Evolutionary conservation across 2,113 vertebrate genomes (phyloP).

Genomic region (Oncorhynchus gorbuscha): DNA sequence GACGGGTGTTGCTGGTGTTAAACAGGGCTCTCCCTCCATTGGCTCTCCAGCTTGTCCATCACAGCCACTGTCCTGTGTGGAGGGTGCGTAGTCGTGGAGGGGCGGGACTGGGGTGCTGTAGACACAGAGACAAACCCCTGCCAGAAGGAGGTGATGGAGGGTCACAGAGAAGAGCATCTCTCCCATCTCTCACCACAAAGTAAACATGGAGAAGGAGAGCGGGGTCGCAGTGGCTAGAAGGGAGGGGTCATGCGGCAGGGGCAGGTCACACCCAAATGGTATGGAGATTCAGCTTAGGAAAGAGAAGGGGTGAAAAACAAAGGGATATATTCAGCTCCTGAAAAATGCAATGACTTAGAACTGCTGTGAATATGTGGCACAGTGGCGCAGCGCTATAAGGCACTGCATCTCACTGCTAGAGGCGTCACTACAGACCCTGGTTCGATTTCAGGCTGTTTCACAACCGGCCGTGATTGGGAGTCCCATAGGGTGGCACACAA

Average conservation of each 20-base stretch:
- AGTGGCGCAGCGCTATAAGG: too few species aligned
- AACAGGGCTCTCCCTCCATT: slow-evolving; percentile 5
- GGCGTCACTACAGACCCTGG: too few species aligned
- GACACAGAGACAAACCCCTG: slow-evolving; percentile 48
- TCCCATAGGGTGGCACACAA: too few species aligned
- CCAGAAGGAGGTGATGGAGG: slow-evolving; percentile 60
- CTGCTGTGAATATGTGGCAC: too few species aligned
- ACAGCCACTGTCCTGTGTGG: slow-evolving; percentile 33
- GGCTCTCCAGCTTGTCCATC: slow-evolving; percentile 9
- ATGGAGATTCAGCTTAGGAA: slow-evolving; percentile 22
- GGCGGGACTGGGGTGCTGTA: slow-evolving; percentile 47
- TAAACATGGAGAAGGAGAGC: slow-evolving; percentile 17
- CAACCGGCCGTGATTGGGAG: too few species aligned
- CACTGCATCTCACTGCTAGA: too few species aligned
- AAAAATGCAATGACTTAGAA: background rate
- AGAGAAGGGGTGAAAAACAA: slow-evolving; percentile 2
- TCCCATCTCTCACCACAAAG: slow-evolving; percentile 38
- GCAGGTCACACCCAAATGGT: slow-evolving; percentile 12
- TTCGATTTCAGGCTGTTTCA: too few species aligned
- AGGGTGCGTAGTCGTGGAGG: slow-evolving; percentile 10
- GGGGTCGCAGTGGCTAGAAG: background rate
- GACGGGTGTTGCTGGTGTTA: slow-evolving; percentile 11
- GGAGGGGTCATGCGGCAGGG: background rate
- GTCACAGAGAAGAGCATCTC: slow-evolving; percentile 55
- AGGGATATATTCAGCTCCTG: background rate